phyloP scores from a whole-genome alignment of 1,140 invertebrate genomes.

The Dinoponera quadriceps region DNA sequence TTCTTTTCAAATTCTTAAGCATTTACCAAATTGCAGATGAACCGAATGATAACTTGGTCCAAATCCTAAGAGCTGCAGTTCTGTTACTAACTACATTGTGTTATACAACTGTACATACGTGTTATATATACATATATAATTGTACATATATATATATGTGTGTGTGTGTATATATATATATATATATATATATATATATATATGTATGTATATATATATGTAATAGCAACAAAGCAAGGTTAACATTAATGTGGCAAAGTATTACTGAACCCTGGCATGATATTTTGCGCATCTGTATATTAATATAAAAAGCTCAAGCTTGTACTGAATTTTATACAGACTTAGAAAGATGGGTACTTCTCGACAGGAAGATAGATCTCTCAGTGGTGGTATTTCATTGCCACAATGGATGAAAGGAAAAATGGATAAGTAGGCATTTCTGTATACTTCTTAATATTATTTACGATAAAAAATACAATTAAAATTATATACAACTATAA shows the following conservation, averaged over 20 bases:
- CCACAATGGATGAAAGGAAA: constrained; percentile 88
- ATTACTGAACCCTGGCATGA: constrained; percentile 10
- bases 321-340: background rate
- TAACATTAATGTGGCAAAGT: background rate
- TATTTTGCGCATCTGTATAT: constrained; percentile 48
- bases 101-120: constrained; percentile 34
- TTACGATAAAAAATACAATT: background rate
- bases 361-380: constrained; percentile 83
- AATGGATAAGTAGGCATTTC: constrained; percentile 82
- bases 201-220: background rate
- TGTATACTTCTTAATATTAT: background rate
- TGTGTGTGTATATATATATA: constrained; percentile 3
- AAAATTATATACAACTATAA: background rate
- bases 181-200: too few species aligned
- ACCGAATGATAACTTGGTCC: constrained; percentile 71
- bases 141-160: constrained; percentile 30
- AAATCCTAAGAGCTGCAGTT: constrained; percentile 65
- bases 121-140: background rate
- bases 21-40: constrained; percentile 69
- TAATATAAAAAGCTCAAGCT: background rate
- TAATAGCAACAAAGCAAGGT: constrained; percentile 10
- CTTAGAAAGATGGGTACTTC: constrained; percentile 81
- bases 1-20: background rate
- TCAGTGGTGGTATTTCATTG: constrained; percentile 85
- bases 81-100: constrained; percentile 38